Conservation (phyloP, 2,113 vertebrate genomes). For the Butorides virescens region DNA sequence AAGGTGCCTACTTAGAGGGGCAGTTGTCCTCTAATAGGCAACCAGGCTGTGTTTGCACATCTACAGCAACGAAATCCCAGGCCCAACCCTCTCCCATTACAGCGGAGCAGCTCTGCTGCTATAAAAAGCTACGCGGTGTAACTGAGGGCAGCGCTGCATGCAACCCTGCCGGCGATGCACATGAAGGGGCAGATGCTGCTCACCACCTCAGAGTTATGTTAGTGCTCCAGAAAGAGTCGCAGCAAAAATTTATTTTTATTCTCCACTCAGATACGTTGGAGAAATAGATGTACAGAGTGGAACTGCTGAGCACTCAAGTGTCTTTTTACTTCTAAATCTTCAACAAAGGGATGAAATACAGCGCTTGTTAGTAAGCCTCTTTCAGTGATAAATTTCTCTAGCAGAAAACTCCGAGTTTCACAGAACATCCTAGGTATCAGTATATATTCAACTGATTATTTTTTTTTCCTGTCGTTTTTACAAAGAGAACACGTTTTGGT, state of each 20-base stretch:
- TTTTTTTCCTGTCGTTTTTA: neutral
- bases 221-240: neutral
- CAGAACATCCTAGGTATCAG: neutral
- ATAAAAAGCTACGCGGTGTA: fast-evolving
- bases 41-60: neutral
- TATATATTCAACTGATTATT: neutral
- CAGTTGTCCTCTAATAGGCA: neutral
- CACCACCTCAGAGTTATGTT: neutral
- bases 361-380: neutral
- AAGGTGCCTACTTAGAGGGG: neutral
- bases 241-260: neutral
- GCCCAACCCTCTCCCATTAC: neutral
- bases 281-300: neutral
- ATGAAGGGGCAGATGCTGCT: neutral
- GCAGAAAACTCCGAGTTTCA: neutral
- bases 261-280: too few relatives aligned
- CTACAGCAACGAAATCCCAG: neutral
- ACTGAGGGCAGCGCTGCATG: neutral
- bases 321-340: neutral
- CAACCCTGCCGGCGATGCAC: fast-evolving
- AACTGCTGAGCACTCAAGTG: neutral
- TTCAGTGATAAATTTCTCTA: neutral
- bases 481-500: neutral
- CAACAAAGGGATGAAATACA: neutral
- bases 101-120: neutral